Evolutionary conservation across 2,888 invertebrate genomes (phyloP).

Genomic region (Pristionchus maxplancki): DNA sequence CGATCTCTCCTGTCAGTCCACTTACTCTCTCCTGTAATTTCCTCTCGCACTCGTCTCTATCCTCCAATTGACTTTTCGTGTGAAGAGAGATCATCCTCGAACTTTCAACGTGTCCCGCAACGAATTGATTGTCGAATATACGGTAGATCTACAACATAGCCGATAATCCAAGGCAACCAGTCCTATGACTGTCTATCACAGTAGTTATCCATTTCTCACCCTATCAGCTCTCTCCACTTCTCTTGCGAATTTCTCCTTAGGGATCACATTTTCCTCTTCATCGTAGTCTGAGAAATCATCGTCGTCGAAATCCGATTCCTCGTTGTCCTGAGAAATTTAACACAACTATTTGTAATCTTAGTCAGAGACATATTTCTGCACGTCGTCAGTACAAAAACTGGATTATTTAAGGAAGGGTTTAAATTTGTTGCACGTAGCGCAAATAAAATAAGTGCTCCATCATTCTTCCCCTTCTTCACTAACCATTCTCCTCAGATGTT

Average conservation of each 20-base stretch:
- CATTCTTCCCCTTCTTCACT: not conserved
- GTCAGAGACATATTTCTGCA: too few species aligned
- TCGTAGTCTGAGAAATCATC: conserved; percentile 28
- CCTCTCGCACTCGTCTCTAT: conserved; percentile 11
- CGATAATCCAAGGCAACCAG: too few species aligned
- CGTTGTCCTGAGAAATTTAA: conserved; percentile 12
- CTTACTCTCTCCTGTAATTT: conserved; percentile 7
- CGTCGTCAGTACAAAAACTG: too few species aligned
- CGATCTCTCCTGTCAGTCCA: too few species aligned
- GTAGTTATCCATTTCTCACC: too few species aligned
- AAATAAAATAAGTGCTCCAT: too few species aligned
- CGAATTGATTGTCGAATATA: not conserved
- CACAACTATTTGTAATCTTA: too few species aligned
- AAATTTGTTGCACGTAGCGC: too few species aligned
- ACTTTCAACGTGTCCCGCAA: conserved; percentile 34
- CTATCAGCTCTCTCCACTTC: conserved; percentile 28
- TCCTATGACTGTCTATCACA: too few species aligned
- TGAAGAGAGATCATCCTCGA: conserved; percentile 36
- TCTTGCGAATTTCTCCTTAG: not conserved
- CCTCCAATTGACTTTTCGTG: not conserved
- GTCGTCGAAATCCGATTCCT: conserved; percentile 44
- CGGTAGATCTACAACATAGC: not conserved
- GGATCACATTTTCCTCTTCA: conserved; percentile 5
- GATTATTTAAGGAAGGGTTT: too few species aligned
- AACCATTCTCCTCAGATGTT: conserved; percentile 41